phyloP scores from a whole-genome alignment of 1,140 invertebrate genomes.

The Penaeus indicus region DNA sequence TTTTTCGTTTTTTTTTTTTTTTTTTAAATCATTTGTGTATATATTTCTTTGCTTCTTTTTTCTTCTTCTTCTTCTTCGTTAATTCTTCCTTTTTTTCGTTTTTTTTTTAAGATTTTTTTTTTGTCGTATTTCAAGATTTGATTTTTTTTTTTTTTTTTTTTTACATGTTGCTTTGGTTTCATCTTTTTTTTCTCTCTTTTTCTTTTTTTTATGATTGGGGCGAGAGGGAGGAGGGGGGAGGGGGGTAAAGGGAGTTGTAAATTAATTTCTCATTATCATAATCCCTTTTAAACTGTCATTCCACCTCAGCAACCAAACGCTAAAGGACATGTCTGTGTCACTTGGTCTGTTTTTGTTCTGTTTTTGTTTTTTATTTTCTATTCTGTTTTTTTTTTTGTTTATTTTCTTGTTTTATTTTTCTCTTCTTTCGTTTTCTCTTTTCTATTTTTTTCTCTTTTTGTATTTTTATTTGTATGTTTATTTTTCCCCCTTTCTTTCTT shows the following conservation, averaged over 20 bases:
- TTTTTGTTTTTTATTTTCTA: background rate
- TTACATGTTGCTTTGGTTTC: too few species aligned
- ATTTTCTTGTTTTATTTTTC: background rate
- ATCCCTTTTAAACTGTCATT: slow-evolving; percentile 43
- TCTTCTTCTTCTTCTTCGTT: too few species aligned
- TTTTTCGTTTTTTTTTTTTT: too few species aligned
- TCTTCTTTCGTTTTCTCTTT: background rate
- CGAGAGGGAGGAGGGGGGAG: background rate
- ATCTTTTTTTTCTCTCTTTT: too few species aligned
- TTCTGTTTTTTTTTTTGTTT: background rate
- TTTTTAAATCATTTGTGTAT: too few species aligned
- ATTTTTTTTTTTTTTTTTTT: too few species aligned
- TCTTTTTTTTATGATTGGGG: background rate
- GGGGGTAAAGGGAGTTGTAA: slow-evolving; percentile 12
- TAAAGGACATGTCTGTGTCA: background rate
- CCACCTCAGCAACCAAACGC: background rate
- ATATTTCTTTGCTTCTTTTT: too few species aligned
- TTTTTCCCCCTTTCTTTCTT: background rate
- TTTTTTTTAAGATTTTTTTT: too few species aligned
- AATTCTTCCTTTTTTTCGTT: too few species aligned
- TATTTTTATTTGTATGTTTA: background rate
- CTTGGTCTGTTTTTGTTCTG: background rate
- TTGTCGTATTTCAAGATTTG: too few species aligned
- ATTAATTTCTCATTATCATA: slow-evolving; percentile 49
- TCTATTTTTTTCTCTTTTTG: background rate